Evolutionary conservation across 2,113 vertebrate species (phyloP).

Genomic region (Caranx ignobilis): DNA sequence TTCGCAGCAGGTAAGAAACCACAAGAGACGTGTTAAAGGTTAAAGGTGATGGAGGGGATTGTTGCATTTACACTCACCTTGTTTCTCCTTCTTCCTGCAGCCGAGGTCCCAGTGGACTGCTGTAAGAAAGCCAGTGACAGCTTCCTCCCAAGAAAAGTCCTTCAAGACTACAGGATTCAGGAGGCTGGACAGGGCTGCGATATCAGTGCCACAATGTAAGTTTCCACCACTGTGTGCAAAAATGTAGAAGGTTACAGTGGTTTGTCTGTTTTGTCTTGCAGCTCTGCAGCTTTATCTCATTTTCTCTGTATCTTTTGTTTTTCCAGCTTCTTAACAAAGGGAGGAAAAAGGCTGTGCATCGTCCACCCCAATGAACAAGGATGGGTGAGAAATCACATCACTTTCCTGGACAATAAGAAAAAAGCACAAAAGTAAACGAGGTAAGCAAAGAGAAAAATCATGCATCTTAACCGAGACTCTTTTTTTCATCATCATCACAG

Average conservation of each 20-base stretch:
- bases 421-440: constrained; percentile 10
- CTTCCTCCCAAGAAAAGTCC: background rate
- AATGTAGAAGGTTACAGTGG: too few species aligned
- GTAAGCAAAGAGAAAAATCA: too few species aligned
- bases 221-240: accelerated
- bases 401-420: constrained; percentile 15
- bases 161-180: constrained; percentile 45
- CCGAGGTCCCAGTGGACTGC: constrained; percentile 53
- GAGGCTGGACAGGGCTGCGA: constrained; percentile 61
- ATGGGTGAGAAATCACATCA: constrained; percentile 40
- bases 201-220: constrained; percentile 65
- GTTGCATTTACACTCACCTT: background rate
- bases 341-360: constrained; percentile 18
- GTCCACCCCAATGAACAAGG: background rate
- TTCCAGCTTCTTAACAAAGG: constrained; percentile 54
- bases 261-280: background rate
- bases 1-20: constrained; percentile 59
- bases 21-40: too few species aligned
- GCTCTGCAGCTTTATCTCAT: accelerated
- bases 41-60: too few species aligned
- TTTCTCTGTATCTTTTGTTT: background rate
- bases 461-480: too few species aligned
- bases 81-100: constrained; percentile 29
- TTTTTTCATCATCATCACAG: too few species aligned
- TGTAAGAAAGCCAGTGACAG: constrained; percentile 27